These are phyloP conservation scores for Adineta ricciae DNA, from an alignment of 2,888 invertebrate species.

Conservation along the genomic window DNA sequence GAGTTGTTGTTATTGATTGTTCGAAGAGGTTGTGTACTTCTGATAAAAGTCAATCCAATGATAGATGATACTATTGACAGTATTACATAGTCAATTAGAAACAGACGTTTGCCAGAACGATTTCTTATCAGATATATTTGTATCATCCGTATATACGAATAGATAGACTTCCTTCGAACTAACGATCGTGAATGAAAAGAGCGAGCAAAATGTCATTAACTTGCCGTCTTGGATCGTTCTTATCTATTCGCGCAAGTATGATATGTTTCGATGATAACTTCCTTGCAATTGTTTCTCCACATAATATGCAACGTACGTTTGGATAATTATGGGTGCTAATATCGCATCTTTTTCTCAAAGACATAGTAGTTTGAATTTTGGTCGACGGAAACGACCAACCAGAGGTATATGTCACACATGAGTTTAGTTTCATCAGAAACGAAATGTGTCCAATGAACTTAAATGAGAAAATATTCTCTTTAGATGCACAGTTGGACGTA, in stretches of 20 bases:
- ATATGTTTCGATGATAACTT: background rate
- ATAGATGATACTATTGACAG: background rate
- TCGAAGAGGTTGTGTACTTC: background rate
- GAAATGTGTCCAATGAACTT: too few species aligned
- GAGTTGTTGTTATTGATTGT: background rate
- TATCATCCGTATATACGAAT: background rate
- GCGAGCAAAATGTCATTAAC: background rate
- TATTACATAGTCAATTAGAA: background rate
- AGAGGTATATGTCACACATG: background rate
- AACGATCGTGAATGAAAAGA: background rate
- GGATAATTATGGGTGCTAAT: conserved; percentile 6
- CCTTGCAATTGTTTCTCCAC: background rate
- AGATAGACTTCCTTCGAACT: background rate
- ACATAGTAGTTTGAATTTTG: background rate
- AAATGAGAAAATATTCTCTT: too few species aligned
- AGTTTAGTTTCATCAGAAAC: too few species aligned
- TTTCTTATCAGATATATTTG: background rate
- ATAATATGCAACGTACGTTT: too few species aligned
- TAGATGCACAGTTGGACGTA: background rate
- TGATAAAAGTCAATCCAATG: background rate
- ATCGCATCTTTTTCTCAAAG: background rate
- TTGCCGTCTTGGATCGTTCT: background rate
- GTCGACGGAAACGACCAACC: background rate
- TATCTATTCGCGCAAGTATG: background rate
- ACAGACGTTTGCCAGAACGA: background rate